These are phyloP conservation scores for Neotragus pygmaeus DNA, from an alignment of 2,113 vertebrate genomes.

Conservation along the genomic window DNA sequence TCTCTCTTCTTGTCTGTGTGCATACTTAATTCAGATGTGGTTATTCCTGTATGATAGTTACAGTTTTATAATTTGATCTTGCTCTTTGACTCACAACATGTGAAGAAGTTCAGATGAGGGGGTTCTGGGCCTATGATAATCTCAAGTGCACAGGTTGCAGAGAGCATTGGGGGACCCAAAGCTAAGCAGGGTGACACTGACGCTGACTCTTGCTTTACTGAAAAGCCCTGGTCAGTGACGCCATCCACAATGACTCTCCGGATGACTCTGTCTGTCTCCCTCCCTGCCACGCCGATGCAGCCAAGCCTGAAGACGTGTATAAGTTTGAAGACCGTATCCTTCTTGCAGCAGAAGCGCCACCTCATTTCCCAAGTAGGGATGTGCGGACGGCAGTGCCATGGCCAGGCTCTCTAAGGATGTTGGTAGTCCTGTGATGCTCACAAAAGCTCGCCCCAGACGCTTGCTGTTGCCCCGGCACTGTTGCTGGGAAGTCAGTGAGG, in stretches of 20 bases:
- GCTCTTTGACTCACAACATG: neutral
- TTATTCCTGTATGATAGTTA: neutral
- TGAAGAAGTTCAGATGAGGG: neutral
- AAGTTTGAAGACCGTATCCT: slow-evolving; percentile 93
- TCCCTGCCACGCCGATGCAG: slow-evolving; percentile 82
- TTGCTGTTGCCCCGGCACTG: neutral
- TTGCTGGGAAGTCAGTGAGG: neutral
- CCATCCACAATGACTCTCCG: slow-evolving; percentile 75
- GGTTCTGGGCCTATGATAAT: neutral
- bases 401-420: neutral
- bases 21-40: neutral
- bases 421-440: neutral
- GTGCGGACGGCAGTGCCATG: neutral
- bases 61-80: neutral
- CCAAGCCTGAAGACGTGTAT: slow-evolving; percentile 86
- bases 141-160: neutral
- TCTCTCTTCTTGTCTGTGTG: neutral
- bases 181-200: neutral
- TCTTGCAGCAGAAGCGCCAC: neutral
- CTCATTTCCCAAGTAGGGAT: neutral
- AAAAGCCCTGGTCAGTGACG: slow-evolving; percentile 87
- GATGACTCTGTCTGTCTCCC: slow-evolving; percentile 84
- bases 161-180: neutral
- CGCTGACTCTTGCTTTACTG: neutral
- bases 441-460: neutral